Percentiles rank a stretch among this genome's conserved stretches.
Conservation (phyloP, 1,140 invertebrate genomes). For the Camponotus pennsylvanicus region DNA sequence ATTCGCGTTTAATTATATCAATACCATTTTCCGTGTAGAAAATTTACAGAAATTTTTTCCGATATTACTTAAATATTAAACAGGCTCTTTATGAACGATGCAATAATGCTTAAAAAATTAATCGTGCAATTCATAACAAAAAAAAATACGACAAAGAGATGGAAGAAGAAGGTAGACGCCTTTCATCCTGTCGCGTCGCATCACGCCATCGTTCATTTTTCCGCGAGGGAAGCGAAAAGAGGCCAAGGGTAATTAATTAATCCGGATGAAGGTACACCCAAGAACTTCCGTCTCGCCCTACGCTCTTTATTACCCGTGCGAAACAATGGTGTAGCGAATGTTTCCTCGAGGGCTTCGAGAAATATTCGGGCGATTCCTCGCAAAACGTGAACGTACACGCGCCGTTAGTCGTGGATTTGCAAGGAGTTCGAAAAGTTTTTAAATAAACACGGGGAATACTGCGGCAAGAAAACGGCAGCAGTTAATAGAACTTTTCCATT, state of each 20-base stretch:
- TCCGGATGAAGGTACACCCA: constrained; percentile 70
- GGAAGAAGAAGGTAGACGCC: constrained; percentile 24
- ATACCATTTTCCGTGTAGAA: neutral
- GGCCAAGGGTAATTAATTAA: constrained; percentile 70
- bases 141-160: constrained; percentile 4
- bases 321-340: constrained; percentile 70
- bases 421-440: constrained; percentile 72
- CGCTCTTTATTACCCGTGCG: constrained; percentile 66
- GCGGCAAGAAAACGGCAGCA: constrained; percentile 33
- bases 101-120: constrained; percentile 46
- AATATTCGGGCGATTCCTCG: constrained; percentile 71
- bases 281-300: constrained; percentile 69
- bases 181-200: neutral
- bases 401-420: constrained; percentile 67
- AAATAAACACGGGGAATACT: constrained; percentile 72
- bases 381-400: constrained; percentile 65
- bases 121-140: constrained; percentile 26
- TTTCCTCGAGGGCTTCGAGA: constrained; percentile 50
- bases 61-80: constrained; percentile 32
- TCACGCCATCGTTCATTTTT: constrained; percentile 55
- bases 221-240: constrained; percentile 31
- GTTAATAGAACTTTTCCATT: constrained; percentile 74
- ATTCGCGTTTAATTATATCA: neutral
- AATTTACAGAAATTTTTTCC: neutral
- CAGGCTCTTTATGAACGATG: neutral